phyloP scores from a whole-genome alignment of 1,140 invertebrate genomes.

The Lordiphosa stackelbergi region DNA sequence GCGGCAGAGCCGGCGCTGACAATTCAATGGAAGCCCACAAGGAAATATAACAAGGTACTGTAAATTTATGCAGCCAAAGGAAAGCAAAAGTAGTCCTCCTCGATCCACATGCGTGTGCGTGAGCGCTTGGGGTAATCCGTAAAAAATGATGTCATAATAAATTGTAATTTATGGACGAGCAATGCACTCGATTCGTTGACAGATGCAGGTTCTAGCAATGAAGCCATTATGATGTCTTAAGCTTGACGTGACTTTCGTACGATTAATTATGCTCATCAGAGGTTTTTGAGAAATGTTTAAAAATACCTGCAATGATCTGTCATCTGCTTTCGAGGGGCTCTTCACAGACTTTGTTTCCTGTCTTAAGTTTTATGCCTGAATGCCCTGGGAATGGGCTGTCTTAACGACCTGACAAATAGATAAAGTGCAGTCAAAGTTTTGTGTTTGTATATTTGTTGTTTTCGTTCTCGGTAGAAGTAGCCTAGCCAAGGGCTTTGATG shows the following conservation, averaged over 20 bases:
- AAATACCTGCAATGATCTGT: constrained; percentile 36
- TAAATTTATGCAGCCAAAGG: constrained; percentile 45
- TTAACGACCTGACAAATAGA: constrained; percentile 56
- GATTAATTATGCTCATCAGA: constrained; percentile 9
- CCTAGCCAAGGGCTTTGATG: constrained; percentile 7
- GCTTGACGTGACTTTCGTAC: constrained; percentile 6
- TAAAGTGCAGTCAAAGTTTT: constrained; percentile 44
- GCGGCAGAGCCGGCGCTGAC: constrained; percentile 33
- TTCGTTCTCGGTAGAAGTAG: neutral
- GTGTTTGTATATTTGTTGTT: constrained; percentile 14
- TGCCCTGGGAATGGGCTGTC: constrained; percentile 41
- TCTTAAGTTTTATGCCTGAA: constrained; percentile 46
- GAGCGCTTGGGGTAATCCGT: constrained; percentile 34
- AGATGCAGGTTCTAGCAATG: constrained; percentile 11
- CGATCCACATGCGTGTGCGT: constrained; percentile 5
- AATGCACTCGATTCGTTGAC: constrained; percentile 22
- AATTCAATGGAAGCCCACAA: constrained; percentile 42
- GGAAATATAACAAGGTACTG: constrained; percentile 9
- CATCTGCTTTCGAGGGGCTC: constrained; percentile 19
- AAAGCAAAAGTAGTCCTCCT: constrained; percentile 12
- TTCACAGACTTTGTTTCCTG: constrained; percentile 24
- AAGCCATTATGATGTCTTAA: constrained; percentile 10
- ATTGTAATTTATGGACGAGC: constrained; percentile 56
- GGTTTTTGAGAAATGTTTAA: constrained; percentile 18
- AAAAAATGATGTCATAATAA: constrained; percentile 63